A percentile compares a stretch with the other conserved stretches of the same genome.
phyloP scores from a whole-genome alignment of 2,113 vertebrate species.

The Oceanites oceanicus region DNA sequence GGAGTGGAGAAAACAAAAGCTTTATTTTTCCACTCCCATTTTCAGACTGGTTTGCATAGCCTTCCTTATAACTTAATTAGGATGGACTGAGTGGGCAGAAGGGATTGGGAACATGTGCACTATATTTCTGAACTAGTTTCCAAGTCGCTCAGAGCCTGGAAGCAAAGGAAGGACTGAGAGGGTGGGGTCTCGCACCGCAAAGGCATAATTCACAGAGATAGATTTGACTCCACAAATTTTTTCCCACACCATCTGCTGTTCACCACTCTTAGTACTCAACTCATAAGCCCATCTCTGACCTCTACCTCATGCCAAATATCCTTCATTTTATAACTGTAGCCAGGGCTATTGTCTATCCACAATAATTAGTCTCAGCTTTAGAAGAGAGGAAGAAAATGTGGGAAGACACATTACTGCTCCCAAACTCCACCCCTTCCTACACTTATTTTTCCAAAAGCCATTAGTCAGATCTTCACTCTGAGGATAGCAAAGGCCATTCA shows the following conservation, averaged over 20 bases:
- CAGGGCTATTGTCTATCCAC: neutral
- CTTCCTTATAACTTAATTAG: neutral
- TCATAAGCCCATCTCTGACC: neutral
- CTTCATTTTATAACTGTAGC: neutral
- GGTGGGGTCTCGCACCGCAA: neutral
- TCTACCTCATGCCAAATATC: neutral
- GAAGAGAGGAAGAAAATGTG: neutral
- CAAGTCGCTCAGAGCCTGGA: neutral
- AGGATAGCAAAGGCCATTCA: neutral
- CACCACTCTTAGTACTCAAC: neutral
- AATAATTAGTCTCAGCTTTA: neutral
- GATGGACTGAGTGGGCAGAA: neutral
- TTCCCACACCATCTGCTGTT: conserved; percentile 9
- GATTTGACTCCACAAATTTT: neutral
- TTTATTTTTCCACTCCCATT: neutral
- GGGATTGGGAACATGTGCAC: neutral
- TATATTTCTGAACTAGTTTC: conserved; percentile 5
- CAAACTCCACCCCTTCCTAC: neutral
- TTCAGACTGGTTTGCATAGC: neutral
- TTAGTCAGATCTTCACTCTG: neutral
- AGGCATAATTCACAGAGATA: neutral
- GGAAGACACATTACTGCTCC: neutral
- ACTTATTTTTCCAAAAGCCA: conserved; percentile 1
- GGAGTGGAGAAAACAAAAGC: neutral
- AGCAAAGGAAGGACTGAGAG: neutral